phyloP scores from a whole-genome alignment of 1,140 invertebrate species.

The Sesamia nonagrioides region DNA sequence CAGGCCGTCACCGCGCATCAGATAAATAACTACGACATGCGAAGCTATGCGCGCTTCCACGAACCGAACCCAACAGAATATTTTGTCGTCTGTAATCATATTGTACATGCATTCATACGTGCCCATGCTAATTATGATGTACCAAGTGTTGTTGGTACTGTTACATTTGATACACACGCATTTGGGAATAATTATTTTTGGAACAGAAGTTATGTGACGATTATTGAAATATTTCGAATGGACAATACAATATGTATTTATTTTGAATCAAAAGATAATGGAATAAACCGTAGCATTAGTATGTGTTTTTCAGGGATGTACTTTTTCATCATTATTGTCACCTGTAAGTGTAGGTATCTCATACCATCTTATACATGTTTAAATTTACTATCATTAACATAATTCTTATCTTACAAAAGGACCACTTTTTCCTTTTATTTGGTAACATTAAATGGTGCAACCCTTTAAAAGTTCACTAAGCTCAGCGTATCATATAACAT shows the following conservation, averaged over 20 bases:
- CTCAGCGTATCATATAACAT: slow-evolving; percentile 69
- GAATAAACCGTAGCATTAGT: too few relatives aligned
- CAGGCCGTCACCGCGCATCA: slow-evolving; percentile 66
- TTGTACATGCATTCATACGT: slow-evolving; percentile 38
- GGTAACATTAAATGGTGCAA: slow-evolving; percentile 32
- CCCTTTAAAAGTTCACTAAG: slow-evolving; percentile 66
- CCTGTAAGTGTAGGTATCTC: too few relatives aligned
- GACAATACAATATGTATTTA: background rate
- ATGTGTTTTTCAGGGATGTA: too few relatives aligned
- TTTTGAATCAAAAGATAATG: too few relatives aligned
- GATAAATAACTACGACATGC: slow-evolving; percentile 68
- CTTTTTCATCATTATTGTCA: too few relatives aligned
- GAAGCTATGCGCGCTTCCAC: slow-evolving; percentile 64
- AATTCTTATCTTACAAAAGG: background rate
- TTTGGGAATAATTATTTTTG: slow-evolving; percentile 31
- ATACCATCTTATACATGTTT: too few relatives aligned
- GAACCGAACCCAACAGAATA: slow-evolving; percentile 54
- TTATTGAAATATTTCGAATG: slow-evolving; percentile 8
- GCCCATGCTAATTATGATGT: slow-evolving; percentile 43
- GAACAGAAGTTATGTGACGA: background rate
- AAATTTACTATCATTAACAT: background rate
- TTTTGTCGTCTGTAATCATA: slow-evolving; percentile 51
- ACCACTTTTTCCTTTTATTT: background rate
- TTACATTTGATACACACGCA: slow-evolving; percentile 35
- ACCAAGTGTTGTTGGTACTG: slow-evolving; percentile 32